Conservation (phyloP, 2,113 vertebrate species). For the Brienomyrus brachyistius region DNA sequence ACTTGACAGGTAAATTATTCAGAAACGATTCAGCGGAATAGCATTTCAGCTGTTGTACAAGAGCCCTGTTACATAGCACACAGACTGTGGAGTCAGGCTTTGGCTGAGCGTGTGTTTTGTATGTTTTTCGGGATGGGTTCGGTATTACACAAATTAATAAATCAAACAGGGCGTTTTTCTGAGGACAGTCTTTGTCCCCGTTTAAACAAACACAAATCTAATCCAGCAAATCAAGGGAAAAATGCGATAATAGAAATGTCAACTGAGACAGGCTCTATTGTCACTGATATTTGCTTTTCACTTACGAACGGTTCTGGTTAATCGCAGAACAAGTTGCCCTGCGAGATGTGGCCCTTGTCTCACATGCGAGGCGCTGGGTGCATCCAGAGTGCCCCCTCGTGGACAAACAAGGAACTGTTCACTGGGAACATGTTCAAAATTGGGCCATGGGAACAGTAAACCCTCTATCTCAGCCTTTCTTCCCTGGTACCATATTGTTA, state of each 20-base stretch:
- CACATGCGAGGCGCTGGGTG: not conserved
- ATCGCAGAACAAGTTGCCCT: slow-evolving; percentile 31
- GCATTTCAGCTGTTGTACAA: not conserved
- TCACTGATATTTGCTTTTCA: slow-evolving; percentile 30
- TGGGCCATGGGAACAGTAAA: not conserved
- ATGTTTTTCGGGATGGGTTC: not conserved
- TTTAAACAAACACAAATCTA: slow-evolving; percentile 33
- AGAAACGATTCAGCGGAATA: not conserved
- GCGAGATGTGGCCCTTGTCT: not conserved
- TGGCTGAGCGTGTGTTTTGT: not conserved
- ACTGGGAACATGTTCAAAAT: not conserved
- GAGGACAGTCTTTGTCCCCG: not conserved
- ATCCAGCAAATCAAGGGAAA: slow-evolving; percentile 23
- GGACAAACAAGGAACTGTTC: not conserved
- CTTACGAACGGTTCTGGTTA: slow-evolving; percentile 28
- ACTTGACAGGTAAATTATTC: not conserved
- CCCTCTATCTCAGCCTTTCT: not conserved
- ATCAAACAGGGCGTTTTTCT: slow-evolving; percentile 13
- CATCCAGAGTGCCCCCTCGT: slow-evolving; percentile 33
- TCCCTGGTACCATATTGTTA: not conserved
- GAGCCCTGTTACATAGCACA: too few relatives aligned
- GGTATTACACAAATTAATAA: slow-evolving; percentile 6
- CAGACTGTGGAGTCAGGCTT: not conserved
- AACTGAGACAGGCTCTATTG: slow-evolving; percentile 30
- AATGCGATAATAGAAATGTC: slow-evolving; percentile 39